phyloP scores from a whole-genome alignment of 2,113 vertebrate species.

The Uria aalge region DNA sequence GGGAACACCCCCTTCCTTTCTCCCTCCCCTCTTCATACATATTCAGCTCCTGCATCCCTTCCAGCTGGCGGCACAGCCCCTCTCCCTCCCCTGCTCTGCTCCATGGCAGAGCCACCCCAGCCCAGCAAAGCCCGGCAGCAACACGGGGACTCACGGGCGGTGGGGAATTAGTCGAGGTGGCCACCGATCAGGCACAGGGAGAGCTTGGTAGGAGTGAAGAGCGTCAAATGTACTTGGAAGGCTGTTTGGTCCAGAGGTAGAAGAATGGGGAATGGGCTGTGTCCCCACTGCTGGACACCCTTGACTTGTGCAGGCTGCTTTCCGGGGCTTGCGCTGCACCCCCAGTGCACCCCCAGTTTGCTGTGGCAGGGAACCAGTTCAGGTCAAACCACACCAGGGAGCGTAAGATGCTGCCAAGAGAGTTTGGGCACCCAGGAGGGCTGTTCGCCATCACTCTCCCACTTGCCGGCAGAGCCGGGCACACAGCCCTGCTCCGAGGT shows the following conservation, averaged over 20 bases:
- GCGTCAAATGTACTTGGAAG: not conserved
- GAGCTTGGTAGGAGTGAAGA: not conserved
- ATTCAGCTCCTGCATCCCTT: not conserved
- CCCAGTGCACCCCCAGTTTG: not conserved
- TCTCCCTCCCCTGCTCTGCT: not conserved
- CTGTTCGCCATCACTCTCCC: not conserved
- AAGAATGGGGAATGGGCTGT: not conserved
- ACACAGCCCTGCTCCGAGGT: no score
- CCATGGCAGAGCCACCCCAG: not conserved
- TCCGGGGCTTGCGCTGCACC: not conserved
- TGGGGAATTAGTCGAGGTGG: not conserved
- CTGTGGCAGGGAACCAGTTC: not conserved
- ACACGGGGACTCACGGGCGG: fast-evolving
- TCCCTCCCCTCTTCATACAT: slow-evolving; percentile 3
- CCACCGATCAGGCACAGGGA: not conserved
- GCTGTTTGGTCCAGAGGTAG: not conserved
- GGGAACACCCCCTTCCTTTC: slow-evolving; percentile 14
- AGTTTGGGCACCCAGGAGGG: not conserved
- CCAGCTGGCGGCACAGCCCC: not conserved
- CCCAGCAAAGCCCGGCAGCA: not conserved
- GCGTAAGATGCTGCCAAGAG: not conserved
- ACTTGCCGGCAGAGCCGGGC: no score
- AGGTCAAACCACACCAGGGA: not conserved
- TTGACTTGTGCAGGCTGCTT: not conserved
- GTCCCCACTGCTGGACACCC: not conserved